phyloP scores from a whole-genome alignment of 2,113 vertebrate species.

The Mesembrinibis cayennensis region DNA sequence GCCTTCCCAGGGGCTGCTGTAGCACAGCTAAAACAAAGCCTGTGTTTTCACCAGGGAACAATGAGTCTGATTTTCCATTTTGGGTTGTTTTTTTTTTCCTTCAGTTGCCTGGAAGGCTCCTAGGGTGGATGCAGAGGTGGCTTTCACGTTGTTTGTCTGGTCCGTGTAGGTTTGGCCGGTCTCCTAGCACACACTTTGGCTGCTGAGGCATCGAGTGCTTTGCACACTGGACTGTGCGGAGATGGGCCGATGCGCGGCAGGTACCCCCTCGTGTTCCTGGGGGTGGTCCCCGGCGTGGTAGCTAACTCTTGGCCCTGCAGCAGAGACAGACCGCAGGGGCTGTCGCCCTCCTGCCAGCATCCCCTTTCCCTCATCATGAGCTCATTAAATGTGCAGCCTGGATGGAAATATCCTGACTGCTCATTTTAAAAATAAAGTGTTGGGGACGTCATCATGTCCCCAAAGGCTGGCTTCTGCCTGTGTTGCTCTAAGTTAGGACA shows the following conservation, averaged over 20 bases:
- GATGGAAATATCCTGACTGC: not conserved
- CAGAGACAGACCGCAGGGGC: not conserved
- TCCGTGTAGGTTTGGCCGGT: not conserved
- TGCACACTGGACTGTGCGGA: rapidly evolving
- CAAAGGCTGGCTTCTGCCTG: not conserved
- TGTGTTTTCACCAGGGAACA: not conserved
- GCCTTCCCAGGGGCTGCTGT: not conserved
- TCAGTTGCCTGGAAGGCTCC: not conserved
- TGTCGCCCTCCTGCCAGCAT: not conserved
- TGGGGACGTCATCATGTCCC: not conserved
- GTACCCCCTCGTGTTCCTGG: not conserved
- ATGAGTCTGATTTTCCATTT: slow-evolving; percentile 9
- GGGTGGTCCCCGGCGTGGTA: not conserved
- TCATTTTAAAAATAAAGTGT: not conserved
- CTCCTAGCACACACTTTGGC: rapidly evolving
- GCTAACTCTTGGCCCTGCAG: not conserved
- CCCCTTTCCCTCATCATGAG: not conserved
- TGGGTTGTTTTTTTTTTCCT: not conserved
- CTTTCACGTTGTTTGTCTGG: not conserved
- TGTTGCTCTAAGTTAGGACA: not conserved
- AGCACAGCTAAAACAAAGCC: not conserved
- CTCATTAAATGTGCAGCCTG: not conserved
- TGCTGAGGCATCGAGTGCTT: not conserved
- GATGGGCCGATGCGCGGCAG: not conserved
- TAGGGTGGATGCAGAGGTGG: rapidly evolving